These are phyloP conservation scores for Physocephala rufipes DNA, from an alignment of 2,888 invertebrate species.

Conservation along the genomic window DNA sequence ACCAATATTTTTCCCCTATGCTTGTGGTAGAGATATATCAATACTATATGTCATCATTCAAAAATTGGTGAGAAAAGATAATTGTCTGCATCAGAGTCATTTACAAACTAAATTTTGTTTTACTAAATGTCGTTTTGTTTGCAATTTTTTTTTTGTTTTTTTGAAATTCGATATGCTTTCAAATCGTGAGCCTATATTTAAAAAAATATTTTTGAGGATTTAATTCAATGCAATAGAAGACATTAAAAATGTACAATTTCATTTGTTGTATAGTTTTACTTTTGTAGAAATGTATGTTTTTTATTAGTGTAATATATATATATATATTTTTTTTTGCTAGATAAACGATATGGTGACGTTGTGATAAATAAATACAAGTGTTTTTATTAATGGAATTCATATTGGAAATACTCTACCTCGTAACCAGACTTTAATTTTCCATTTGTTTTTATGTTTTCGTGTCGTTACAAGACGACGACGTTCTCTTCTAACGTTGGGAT, in stretches of 20 bases:
- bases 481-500: conserved; percentile 19
- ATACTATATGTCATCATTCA: conserved; percentile 3
- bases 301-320: no score
- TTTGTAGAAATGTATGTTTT: neutral
- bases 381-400: conserved; percentile 53
- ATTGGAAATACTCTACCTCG: conserved; percentile 41
- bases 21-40: neutral
- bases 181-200: neutral
- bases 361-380: conserved; percentile 55
- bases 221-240: conserved; percentile 9
- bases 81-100: no score
- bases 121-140: neutral
- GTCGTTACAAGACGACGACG: neutral
- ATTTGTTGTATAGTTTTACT: no score
- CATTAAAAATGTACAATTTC: no score
- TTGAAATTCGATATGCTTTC: no score
- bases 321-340: conserved; percentile 48
- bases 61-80: neutral
- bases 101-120: no score
- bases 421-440: conserved; percentile 6
- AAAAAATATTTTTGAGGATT: neutral
- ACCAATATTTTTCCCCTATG: conserved; percentile 3
- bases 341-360: conserved; percentile 48
- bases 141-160: conserved; percentile 14
- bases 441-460: conserved; percentile 18